A percentile compares a stretch with the other conserved stretches of the same genome.
These are phyloP conservation scores for Elachura formosa DNA, from an alignment of 2,113 vertebrate species.

Conservation along the genomic window DNA sequence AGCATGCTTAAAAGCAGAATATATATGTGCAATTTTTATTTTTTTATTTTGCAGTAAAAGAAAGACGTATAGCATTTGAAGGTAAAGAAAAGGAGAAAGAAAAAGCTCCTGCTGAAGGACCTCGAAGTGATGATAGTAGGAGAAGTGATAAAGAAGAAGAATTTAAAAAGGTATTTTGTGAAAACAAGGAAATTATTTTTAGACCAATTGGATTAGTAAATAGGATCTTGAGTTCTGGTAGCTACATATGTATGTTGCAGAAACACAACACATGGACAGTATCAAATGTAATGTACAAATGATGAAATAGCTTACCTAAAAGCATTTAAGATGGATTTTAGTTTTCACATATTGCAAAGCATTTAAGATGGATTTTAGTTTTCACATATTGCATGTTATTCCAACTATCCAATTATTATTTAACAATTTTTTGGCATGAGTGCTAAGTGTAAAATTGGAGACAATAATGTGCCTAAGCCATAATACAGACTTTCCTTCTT, in stretches of 20 bases:
- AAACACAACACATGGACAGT: background rate
- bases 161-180: conserved; percentile 77
- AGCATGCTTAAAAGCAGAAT: background rate
- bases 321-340: background rate
- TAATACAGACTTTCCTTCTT: background rate
- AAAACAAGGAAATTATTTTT: background rate
- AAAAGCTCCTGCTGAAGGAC: background rate
- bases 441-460: background rate
- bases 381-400: background rate
- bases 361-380: background rate
- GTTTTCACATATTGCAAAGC: background rate
- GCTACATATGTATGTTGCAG: background rate
- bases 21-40: background rate
- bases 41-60: conserved; percentile 43
- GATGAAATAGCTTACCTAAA: background rate
- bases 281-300: background rate
- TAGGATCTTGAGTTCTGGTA: background rate
- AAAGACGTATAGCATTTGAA: conserved; percentile 54
- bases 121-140: conserved; percentile 1
- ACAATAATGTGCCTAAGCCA: background rate
- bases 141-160: conserved; percentile 67
- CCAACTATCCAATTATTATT: background rate
- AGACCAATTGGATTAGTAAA: background rate
- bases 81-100: background rate
- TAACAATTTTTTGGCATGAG: background rate